These are phyloP conservation scores for Ceryle rudis DNA, from an alignment of 2,797 vertebrate species.

Conservation along the genomic window DNA sequence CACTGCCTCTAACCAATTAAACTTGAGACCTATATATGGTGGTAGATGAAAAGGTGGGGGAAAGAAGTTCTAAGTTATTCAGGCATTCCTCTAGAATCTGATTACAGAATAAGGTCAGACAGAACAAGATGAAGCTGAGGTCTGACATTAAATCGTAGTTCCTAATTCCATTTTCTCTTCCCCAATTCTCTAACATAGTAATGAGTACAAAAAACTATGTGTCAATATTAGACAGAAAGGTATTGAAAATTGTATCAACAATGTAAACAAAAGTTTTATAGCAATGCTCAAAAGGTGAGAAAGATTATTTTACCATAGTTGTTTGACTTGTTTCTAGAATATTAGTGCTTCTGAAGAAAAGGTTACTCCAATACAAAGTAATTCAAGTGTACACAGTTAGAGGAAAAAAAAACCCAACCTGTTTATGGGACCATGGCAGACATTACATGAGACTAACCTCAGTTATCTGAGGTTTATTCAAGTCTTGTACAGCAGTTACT, in stretches of 20 bases:
- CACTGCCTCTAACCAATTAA: not conserved
- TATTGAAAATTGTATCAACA: not conserved
- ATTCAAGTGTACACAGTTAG: not conserved
- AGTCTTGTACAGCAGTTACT: too few species aligned
- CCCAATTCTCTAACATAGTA: not conserved
- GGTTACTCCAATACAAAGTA: not conserved
- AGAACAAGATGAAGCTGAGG: not conserved
- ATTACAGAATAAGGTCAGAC: not conserved
- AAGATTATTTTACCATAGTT: not conserved
- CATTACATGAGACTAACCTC: not conserved
- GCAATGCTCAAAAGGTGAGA: not conserved
- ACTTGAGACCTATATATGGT: not conserved
- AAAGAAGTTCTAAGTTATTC: not conserved
- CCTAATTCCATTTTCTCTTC: not conserved
- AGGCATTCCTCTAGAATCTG: not conserved
- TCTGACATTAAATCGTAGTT: not conserved
- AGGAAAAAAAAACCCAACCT: not conserved
- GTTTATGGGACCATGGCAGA: not conserved
- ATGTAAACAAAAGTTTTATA: not conserved
- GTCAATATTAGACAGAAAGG: not conserved
- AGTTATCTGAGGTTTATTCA: too few species aligned
- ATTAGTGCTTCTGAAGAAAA: not conserved
- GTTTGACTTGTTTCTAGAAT: not conserved
- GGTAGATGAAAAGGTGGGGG: not conserved
- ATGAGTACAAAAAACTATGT: not conserved